Evolutionary conservation across 2,888 invertebrate genomes (phyloP).

Genomic region (Drosophila hamatofila): DNA sequence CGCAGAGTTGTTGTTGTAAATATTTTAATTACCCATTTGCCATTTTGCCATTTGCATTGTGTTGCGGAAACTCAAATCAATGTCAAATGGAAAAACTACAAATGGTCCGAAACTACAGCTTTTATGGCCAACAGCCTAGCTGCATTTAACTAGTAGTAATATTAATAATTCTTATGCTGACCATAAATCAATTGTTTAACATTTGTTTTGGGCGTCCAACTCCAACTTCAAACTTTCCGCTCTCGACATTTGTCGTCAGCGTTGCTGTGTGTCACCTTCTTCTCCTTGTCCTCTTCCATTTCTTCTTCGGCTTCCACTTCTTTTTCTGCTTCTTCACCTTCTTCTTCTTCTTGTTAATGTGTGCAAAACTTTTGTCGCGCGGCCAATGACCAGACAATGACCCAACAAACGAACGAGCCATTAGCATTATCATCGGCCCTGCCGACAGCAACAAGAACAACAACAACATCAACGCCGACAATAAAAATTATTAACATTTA

Average conservation of each 20-base stretch:
- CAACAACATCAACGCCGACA: constrained; percentile 46
- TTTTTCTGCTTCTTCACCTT: not conserved
- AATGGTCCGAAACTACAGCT: no score
- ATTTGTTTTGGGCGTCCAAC: constrained; percentile 11
- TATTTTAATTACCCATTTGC: constrained; percentile 69
- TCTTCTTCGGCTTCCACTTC: not conserved
- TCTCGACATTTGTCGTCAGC: constrained; percentile 20
- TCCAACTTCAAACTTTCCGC: constrained; percentile 12
- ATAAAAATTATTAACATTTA: constrained; percentile 82
- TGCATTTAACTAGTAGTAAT: constrained; percentile 33
- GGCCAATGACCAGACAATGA: constrained; percentile 82
- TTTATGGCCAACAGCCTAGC: constrained; percentile 15
- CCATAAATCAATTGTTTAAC: constrained; percentile 24
- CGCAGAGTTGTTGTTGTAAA: constrained; percentile 56
- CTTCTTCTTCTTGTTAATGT: constrained; percentile 56
- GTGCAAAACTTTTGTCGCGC: constrained; percentile 72
- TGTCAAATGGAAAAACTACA: constrained; percentile 45
- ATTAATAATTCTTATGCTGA: constrained; percentile 2
- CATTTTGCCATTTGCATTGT: constrained; percentile 48
- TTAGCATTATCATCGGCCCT: constrained; percentile 77
- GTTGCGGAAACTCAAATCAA: constrained; percentile 70
- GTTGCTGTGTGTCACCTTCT: constrained; percentile 40
- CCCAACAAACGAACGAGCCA: constrained; percentile 76
- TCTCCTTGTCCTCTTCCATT: constrained; percentile 8
- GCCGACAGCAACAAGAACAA: constrained; percentile 21